phyloP scores from a whole-genome alignment of 2,797 vertebrate genomes.

The Lacerta bilineata region DNA sequence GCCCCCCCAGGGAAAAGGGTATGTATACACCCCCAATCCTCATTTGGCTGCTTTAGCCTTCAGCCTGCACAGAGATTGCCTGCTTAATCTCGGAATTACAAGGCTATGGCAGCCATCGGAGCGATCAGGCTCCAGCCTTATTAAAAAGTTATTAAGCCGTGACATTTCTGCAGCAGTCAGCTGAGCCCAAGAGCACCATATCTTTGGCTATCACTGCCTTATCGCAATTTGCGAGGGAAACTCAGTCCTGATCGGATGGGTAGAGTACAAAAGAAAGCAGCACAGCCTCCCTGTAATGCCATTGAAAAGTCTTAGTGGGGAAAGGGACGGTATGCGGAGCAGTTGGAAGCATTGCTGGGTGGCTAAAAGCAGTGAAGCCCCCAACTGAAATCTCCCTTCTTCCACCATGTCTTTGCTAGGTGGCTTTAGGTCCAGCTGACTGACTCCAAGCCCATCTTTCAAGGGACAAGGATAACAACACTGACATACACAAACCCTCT shows the following conservation, averaged over 20 bases:
- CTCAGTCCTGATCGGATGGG: slow-evolving; percentile 12
- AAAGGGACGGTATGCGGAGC: too few species aligned
- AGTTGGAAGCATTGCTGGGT: not conserved
- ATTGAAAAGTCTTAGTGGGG: not conserved
- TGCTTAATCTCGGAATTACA: slow-evolving; percentile 24
- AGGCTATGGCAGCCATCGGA: slow-evolving; percentile 3
- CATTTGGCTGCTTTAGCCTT: not conserved
- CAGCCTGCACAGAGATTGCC: slow-evolving; percentile 5
- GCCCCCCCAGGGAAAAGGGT: not conserved
- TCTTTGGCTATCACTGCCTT: slow-evolving; percentile 46
- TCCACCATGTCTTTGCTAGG: not conserved
- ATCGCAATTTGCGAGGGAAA: slow-evolving; percentile 40
- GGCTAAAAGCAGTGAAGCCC: not conserved
- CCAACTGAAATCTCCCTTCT: too few species aligned
- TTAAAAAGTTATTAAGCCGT: slow-evolving; percentile 59
- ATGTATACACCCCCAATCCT: not conserved
- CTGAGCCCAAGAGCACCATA: not conserved
- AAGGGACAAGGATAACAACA: not conserved
- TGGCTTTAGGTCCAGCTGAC: not conserved
- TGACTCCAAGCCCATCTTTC: not conserved
- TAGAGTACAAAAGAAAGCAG: not conserved
- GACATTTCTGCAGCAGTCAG: slow-evolving; percentile 32
- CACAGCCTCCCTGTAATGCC: not conserved
- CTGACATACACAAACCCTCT: too few species aligned
- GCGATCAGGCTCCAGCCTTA: slow-evolving; percentile 46